A percentile compares a stretch with the other conserved stretches of the same genome.
Evolutionary conservation across 2,888 invertebrate genomes (phyloP).

Genomic region (Dryomyza anilis): DNA sequence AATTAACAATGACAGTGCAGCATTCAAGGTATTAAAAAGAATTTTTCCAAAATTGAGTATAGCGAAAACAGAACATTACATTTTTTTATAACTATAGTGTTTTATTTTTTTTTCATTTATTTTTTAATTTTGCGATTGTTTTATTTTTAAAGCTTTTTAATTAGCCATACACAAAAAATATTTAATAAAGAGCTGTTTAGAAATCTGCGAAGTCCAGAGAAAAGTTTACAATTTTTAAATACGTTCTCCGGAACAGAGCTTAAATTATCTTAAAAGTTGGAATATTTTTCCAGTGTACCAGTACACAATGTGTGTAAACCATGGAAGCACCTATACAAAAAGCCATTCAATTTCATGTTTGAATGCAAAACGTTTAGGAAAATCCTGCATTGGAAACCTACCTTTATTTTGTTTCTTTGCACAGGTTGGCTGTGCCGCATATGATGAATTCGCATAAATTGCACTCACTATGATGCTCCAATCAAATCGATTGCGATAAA

Average conservation of each 20-base stretch:
- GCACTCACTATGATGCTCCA: not conserved
- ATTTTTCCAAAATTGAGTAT: not conserved
- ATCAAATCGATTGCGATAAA: not conserved
- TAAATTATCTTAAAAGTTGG: too few relatives aligned
- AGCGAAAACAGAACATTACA: not conserved
- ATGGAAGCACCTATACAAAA: not conserved
- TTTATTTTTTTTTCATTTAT: not conserved
- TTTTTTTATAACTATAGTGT: not conserved
- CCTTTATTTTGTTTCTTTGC: not conserved
- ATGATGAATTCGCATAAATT: not conserved
- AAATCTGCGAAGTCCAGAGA: too few relatives aligned
- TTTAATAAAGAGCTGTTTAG: too few relatives aligned
- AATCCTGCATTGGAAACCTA: not conserved
- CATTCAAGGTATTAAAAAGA: not conserved
- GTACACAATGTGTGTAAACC: too few relatives aligned
- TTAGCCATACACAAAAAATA: too few relatives aligned
- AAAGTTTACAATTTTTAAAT: too few relatives aligned
- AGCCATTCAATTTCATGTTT: slow-evolving; percentile 3
- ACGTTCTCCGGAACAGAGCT: too few relatives aligned
- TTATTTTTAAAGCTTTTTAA: not conserved
- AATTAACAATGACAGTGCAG: not conserved
- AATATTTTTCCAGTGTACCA: too few relatives aligned
- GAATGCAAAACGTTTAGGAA: not conserved
- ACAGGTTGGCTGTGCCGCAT: not conserved
- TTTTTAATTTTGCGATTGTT: not conserved